A percentile compares a stretch with the other conserved stretches of the same genome.
Evolutionary conservation across 2,113 vertebrate species (phyloP).

Genomic region (zebrafish (Danio rerio)): DNA sequence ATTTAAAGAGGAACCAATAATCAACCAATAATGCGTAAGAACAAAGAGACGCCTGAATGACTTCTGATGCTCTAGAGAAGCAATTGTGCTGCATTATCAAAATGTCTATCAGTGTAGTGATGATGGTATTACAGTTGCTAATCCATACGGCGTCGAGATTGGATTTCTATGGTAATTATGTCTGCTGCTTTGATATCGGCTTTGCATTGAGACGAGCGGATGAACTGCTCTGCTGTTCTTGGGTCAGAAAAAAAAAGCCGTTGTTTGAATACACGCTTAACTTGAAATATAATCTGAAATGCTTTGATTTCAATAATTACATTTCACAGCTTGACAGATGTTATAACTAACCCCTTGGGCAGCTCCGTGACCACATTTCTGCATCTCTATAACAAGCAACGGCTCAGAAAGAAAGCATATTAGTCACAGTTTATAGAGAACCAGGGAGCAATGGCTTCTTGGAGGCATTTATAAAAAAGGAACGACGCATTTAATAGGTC

Average conservation of each 20-base stretch:
- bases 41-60: neutral
- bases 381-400: constrained; percentile 11
- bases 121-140: constrained; percentile 27
- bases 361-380: neutral
- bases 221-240: neutral
- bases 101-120: constrained; percentile 18
- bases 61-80: constrained; percentile 1
- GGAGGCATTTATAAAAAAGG: neutral
- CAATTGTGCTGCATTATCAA: constrained; percentile 4
- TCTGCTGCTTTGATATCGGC: neutral
- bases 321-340: constrained; percentile 17
- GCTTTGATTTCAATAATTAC: constrained; percentile 16
- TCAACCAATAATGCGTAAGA: neutral
- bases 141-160: constrained; percentile 15
- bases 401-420: neutral
- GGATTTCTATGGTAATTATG: constrained; percentile 10
- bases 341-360: constrained; percentile 11
- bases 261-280: constrained; percentile 3
- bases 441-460: neutral
- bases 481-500: neutral
- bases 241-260: neutral
- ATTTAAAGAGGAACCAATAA: neutral
- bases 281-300: constrained; percentile 8
- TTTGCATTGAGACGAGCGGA: constrained; percentile 8
- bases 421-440: constrained; percentile 29